These are phyloP conservation scores for Antheraea yamamai DNA, from an alignment of 2,888 invertebrate species.

Conservation along the genomic window DNA sequence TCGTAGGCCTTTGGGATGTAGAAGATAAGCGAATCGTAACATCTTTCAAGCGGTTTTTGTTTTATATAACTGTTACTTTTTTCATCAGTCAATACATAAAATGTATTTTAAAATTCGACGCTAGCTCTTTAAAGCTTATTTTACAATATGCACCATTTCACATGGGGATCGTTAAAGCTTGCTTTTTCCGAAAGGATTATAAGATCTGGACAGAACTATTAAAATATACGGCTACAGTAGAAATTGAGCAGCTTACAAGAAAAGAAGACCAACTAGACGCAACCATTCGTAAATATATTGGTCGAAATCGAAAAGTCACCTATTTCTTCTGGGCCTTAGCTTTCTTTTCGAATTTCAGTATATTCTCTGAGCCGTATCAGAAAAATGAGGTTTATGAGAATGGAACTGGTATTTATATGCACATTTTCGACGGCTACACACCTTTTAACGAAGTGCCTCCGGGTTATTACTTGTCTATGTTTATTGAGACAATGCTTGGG, in stretches of 20 bases:
- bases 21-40: slow-evolving; percentile 33
- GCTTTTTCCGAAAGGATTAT: slow-evolving; percentile 52
- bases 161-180: slow-evolving; percentile 54
- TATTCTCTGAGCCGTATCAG: slow-evolving; percentile 58
- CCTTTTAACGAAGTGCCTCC: slow-evolving; percentile 55
- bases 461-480: slow-evolving; percentile 57
- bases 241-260: slow-evolving; percentile 43
- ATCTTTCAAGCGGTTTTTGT: slow-evolving; percentile 45
- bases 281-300: slow-evolving; percentile 48
- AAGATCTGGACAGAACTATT: slow-evolving; percentile 52
- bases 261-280: slow-evolving; percentile 33
- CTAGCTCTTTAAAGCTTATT: slow-evolving; percentile 47
- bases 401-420: slow-evolving; percentile 49
- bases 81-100: slow-evolving; percentile 59
- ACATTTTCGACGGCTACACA: slow-evolving; percentile 58
- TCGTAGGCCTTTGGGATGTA: slow-evolving; percentile 55
- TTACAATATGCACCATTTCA: slow-evolving; percentile 63
- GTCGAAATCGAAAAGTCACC: slow-evolving; percentile 48
- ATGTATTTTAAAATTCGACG: slow-evolving; percentile 43
- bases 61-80: slow-evolving; percentile 46
- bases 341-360: slow-evolving; percentile 51
- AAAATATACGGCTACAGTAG: slow-evolving; percentile 50
- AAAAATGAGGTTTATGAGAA: slow-evolving; percentile 50
- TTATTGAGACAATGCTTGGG: slow-evolving; percentile 54
- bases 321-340: slow-evolving; percentile 57